phyloP scores from a whole-genome alignment of 2,888 invertebrate species.

The Melolontha melolontha region DNA sequence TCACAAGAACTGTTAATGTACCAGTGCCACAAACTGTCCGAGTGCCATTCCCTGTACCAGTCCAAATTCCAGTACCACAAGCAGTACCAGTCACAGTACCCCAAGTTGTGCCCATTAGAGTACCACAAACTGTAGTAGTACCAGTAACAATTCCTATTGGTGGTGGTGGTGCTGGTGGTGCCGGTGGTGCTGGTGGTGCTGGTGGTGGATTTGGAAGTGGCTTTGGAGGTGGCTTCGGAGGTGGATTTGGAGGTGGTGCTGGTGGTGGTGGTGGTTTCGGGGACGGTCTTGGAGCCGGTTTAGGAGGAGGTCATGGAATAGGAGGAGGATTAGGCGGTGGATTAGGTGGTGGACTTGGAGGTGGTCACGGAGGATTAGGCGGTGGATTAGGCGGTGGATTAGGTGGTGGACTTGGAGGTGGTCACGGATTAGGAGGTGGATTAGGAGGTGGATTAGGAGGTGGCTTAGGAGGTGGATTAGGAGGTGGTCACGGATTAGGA shows the following conservation, averaged over 20 bases:
- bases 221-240: conserved; percentile 50
- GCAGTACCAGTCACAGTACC: conserved; percentile 56
- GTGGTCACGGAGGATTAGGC: conserved; percentile 33
- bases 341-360: conserved; percentile 50
- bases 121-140: conserved; percentile 68
- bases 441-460: conserved; percentile 48
- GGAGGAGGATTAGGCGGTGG: conserved; percentile 48
- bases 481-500: conserved; percentile 48
- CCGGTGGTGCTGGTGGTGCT: conserved; percentile 35
- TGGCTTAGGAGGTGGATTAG: conserved; percentile 49
- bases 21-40: conserved; percentile 65
- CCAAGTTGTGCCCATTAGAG: conserved; percentile 64
- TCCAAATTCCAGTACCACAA: conserved; percentile 34
- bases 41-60: conserved; percentile 47
- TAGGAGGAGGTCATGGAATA: conserved; percentile 46
- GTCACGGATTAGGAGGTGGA: conserved; percentile 18
- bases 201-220: conserved; percentile 36
- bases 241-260: conserved; percentile 47
- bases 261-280: conserved; percentile 49
- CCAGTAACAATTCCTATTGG: conserved; percentile 68
- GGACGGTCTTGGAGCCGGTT: conserved; percentile 49
- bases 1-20: conserved; percentile 61
- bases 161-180: conserved; percentile 50
- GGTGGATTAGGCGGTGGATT: conserved; percentile 50
- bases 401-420: conserved; percentile 51